Conservation (phyloP, 2,113 vertebrate genomes). For the Propithecus coquereli region DNA sequence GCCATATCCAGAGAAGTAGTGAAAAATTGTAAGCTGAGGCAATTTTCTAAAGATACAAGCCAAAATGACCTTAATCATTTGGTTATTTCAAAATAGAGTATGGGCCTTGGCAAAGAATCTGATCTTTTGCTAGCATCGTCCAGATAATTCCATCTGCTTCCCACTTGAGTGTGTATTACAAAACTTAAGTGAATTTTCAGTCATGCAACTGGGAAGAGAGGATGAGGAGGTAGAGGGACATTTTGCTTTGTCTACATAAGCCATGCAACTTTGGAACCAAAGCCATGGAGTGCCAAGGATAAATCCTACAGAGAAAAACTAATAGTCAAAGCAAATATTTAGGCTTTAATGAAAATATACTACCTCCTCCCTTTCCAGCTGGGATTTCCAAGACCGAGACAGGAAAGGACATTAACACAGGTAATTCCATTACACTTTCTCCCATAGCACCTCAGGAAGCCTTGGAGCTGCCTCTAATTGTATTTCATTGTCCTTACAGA, state of each 20-base stretch:
- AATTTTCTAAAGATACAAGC: constrained; percentile 16
- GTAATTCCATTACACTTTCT: not conserved
- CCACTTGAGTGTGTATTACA: not conserved
- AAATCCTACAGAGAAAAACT: not conserved
- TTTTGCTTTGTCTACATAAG: not conserved
- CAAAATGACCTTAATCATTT: not conserved
- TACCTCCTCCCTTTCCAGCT: not conserved
- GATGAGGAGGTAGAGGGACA: not conserved
- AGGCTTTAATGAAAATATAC: not conserved
- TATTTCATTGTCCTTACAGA: constrained; percentile 30
- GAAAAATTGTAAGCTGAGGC: not conserved
- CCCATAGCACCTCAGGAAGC: not conserved
- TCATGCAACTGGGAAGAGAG: not conserved
- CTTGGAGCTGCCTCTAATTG: constrained; percentile 18
- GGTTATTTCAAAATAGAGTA: not conserved
- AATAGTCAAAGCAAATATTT: not conserved
- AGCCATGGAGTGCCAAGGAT: not conserved
- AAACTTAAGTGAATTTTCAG: not conserved
- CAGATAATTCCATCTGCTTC: not conserved
- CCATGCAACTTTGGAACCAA: not conserved
- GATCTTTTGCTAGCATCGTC: not conserved
- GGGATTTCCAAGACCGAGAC: not conserved
- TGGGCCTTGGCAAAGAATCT: not conserved
- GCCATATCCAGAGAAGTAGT: not conserved
- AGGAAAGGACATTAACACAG: not conserved